phyloP scores from a whole-genome alignment of 2,888 invertebrate species.

The Pegoplata infirma region DNA sequence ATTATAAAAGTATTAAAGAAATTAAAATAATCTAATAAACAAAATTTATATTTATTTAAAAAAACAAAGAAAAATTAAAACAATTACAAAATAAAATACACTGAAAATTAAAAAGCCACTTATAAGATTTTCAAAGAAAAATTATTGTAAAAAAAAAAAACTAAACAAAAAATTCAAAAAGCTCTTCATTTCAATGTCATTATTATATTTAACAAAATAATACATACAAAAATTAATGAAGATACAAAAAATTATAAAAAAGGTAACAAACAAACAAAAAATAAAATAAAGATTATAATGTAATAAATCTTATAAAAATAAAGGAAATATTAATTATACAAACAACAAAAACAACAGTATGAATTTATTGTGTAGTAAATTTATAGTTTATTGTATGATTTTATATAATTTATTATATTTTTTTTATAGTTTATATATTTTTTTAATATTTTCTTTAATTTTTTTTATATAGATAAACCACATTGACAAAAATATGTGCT shows the following conservation, averaged over 20 bases:
- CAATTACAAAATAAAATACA: background rate
- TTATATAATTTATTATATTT: background rate
- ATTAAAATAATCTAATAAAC: background rate
- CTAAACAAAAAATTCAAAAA: background rate
- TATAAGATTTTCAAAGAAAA: slow-evolving; percentile 21
- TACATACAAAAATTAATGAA: slow-evolving; percentile 1
- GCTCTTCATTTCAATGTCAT: slow-evolving; percentile 26
- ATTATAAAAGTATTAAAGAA: background rate
- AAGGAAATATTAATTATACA: slow-evolving; percentile 42
- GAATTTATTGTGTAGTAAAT: slow-evolving; percentile 38
- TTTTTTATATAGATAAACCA: no score
- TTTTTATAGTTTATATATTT: background rate
- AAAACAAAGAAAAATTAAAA: no score
- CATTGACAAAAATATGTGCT: slow-evolving; percentile 18
- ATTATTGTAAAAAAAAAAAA: slow-evolving; percentile 14
- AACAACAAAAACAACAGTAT: slow-evolving; percentile 17
- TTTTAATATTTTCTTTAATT: no score
- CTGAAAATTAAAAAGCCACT: background rate
- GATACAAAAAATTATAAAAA: slow-evolving; percentile 39
- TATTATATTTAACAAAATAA: slow-evolving; percentile 9
- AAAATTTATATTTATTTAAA: background rate
- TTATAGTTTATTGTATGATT: background rate
- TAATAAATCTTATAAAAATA: slow-evolving; percentile 39
- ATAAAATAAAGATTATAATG: slow-evolving; percentile 18
- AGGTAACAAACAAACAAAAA: slow-evolving; percentile 56